Conservation (phyloP, 2,888 invertebrate genomes). For the Blastobasis adustella region DNA sequence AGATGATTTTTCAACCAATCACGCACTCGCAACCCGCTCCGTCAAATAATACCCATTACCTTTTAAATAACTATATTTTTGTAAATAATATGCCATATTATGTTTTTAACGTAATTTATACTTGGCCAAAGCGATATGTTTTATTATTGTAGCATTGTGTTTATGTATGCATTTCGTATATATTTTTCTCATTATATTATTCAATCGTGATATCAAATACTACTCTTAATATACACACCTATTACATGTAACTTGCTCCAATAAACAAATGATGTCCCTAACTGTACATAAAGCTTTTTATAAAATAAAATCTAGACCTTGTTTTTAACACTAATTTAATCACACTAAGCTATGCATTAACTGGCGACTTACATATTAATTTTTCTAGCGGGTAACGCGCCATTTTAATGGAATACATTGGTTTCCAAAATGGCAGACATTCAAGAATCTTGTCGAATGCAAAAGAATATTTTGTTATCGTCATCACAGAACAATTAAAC, state of each 20-base stretch:
- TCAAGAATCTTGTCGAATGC: conserved; percentile 34
- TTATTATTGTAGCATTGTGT: conserved; percentile 68
- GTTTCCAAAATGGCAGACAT: conserved; percentile 44
- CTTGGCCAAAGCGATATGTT: conserved; percentile 71
- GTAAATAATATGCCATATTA: conserved; percentile 46
- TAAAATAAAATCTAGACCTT: conserved; percentile 67
- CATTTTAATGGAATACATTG: conserved; percentile 29
- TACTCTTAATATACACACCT: conserved; percentile 64
- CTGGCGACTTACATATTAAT: conserved; percentile 40
- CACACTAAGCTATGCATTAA: conserved; percentile 64
- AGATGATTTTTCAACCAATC: conserved; percentile 5
- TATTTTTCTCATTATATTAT: conserved; percentile 39
- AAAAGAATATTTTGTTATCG: conserved; percentile 36
- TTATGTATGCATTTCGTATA: conserved; percentile 46
- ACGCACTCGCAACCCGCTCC: conserved; percentile 11
- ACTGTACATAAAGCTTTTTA: conserved; percentile 70
- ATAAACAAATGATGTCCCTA: conserved; percentile 58
- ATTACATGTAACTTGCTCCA: conserved; percentile 52
- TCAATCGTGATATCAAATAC: conserved; percentile 68
- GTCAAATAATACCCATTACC: conserved; percentile 7
- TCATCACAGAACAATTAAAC: conserved; percentile 56
- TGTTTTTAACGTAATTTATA: conserved; percentile 34
- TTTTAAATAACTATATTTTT: conserved; percentile 18
- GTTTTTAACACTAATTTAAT: conserved; percentile 46
- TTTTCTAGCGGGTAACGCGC: conserved; percentile 39